These are phyloP conservation scores for Dendrolimus kikuchii DNA, from an alignment of 1,140 invertebrate genomes.

Conservation along the genomic window DNA sequence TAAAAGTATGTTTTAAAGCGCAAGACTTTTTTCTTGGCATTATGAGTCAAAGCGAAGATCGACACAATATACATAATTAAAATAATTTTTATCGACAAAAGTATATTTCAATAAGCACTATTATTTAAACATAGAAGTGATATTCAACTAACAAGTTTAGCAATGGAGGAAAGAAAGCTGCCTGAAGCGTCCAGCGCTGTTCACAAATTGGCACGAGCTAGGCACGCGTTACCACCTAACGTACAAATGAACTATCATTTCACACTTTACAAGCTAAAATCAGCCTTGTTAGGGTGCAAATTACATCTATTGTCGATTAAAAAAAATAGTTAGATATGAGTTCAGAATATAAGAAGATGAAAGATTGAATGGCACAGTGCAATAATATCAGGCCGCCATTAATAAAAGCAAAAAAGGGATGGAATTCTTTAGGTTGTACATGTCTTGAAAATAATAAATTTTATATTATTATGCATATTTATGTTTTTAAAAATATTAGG, in stretches of 20 bases:
- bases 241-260: conserved; percentile 23
- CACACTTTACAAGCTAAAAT: conserved; percentile 14
- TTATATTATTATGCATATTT: too few species aligned
- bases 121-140: conserved; percentile 45
- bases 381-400: conserved; percentile 55
- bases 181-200: conserved; percentile 61
- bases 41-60: too few species aligned
- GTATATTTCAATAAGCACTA: conserved; percentile 34
- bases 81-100: conserved; percentile 42
- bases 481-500: too few species aligned
- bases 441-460: too few species aligned
- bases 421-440: conserved; percentile 31
- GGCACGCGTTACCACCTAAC: conserved; percentile 45
- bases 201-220: conserved; percentile 70
- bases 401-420: conserved; percentile 52
- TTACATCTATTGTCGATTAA: conserved; percentile 10
- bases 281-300: conserved; percentile 7
- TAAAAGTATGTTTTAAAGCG: too few species aligned
- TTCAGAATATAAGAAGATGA: conserved; percentile 12
- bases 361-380: conserved; percentile 58
- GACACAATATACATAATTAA: neutral
- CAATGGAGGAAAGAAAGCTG: conserved; percentile 68
- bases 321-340: neutral
- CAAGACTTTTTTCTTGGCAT: too few species aligned
- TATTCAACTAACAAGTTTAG: conserved; percentile 67